A percentile compares a stretch with the other conserved stretches of the same genome.
phyloP scores from a whole-genome alignment of 2,888 invertebrate species.

The Acanthococcus lagerstroemiae region DNA sequence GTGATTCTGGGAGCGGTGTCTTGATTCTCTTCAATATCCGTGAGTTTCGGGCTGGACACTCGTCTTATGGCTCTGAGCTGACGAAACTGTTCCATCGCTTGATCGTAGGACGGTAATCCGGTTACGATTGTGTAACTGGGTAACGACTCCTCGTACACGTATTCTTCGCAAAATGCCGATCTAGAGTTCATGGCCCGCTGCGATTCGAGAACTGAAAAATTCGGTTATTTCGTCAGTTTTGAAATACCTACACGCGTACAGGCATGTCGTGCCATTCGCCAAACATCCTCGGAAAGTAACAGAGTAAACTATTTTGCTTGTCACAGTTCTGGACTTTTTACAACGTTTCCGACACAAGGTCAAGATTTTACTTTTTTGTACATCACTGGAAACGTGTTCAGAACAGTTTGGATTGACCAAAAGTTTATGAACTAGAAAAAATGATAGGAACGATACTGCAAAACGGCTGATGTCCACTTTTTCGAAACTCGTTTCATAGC shows the following conservation, averaged over 20 bases:
- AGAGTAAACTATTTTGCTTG: not conserved
- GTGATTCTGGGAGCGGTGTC: constrained; percentile 1
- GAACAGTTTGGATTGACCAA: too few species aligned
- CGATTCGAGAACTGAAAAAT: constrained; percentile 29
- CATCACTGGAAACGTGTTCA: too few species aligned
- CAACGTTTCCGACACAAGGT: too few species aligned
- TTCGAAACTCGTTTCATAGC: too few species aligned
- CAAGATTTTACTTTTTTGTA: too few species aligned
- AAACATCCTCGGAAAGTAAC: not conserved
- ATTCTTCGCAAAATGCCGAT: constrained; percentile 19
- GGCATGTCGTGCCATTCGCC: too few species aligned
- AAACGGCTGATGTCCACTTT: too few species aligned
- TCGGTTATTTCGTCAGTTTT: too few species aligned
- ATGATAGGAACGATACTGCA: too few species aligned
- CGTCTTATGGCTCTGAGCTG: constrained; percentile 39
- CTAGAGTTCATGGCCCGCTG: constrained; percentile 4
- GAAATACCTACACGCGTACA: too few species aligned
- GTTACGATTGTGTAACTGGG: constrained; percentile 56
- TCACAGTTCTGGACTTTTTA: not conserved
- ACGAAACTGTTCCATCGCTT: constrained; percentile 51
- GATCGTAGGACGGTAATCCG: constrained; percentile 54
- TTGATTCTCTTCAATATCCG: constrained; percentile 1
- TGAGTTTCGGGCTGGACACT: constrained; percentile 16
- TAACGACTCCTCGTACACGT: constrained; percentile 43
- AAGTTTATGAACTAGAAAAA: too few species aligned